Conservation (phyloP, 2,797 vertebrate genomes). For the Pipistrellus pygmaeus region DNA sequence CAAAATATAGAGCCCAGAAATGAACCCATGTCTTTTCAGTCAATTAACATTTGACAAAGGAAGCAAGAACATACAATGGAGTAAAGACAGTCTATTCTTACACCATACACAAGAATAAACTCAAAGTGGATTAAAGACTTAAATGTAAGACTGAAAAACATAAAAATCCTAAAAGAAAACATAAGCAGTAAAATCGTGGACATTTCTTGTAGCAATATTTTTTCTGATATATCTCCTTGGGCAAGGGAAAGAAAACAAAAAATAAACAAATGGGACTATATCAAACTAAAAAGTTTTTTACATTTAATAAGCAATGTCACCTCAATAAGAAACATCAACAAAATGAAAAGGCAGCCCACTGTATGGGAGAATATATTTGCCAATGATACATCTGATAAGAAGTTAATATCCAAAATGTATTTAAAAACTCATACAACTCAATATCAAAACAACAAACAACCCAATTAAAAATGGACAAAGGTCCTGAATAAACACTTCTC, state of each 20-base stretch:
- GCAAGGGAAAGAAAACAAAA: neutral
- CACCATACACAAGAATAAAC: neutral
- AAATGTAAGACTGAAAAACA: neutral
- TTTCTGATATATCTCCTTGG: neutral
- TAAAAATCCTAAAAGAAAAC: neutral
- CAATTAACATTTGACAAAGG: neutral
- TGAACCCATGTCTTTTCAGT: neutral
- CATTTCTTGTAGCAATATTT: neutral
- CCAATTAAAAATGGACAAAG: neutral
- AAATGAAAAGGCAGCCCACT: neutral
- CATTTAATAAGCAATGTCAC: neutral
- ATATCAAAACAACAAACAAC: neutral
- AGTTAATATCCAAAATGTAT: neutral
- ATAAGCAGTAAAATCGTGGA: neutral
- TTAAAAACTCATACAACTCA: neutral
- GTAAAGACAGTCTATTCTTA: neutral
- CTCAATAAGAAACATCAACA: neutral
- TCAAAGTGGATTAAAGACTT: neutral
- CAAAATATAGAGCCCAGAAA: neutral
- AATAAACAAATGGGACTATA: neutral
- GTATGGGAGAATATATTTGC: neutral
- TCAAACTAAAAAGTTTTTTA: neutral
- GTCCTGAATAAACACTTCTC: neutral
- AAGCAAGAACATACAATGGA: neutral
- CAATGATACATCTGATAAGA: neutral